phyloP scores from a whole-genome alignment of 2,888 invertebrate genomes.

The Cenopis cana region DNA sequence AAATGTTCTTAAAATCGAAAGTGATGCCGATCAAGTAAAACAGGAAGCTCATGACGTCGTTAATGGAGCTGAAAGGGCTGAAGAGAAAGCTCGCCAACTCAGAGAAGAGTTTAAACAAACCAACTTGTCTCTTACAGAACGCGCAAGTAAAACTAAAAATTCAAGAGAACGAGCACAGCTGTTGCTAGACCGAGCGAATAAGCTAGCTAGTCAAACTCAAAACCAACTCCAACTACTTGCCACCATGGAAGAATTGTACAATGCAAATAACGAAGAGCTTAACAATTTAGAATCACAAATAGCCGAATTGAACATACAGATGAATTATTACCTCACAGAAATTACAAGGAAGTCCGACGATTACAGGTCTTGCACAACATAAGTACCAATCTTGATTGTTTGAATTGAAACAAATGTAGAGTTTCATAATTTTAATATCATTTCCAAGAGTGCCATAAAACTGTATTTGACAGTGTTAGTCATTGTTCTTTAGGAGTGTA shows the following conservation, averaged over 20 bases:
- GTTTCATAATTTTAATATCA: constrained; percentile 48
- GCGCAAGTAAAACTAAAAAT: constrained; percentile 90
- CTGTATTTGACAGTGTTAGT: constrained; percentile 57
- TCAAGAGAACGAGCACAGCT: constrained; percentile 92
- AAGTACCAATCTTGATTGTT: constrained; percentile 47
- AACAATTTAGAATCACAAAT: constrained; percentile 86
- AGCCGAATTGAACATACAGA: constrained; percentile 85
- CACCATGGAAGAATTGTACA: constrained; percentile 89
- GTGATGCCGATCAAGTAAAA: constrained; percentile 92
- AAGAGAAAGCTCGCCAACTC: constrained; percentile 86
- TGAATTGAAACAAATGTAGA: constrained; percentile 17
- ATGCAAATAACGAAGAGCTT: constrained; percentile 86
- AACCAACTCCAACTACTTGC: constrained; percentile 89
- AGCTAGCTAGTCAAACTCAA: constrained; percentile 91
- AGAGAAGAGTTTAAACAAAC: constrained; percentile 90
- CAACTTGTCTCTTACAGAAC: constrained; percentile 88
- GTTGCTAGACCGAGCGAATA: constrained; percentile 91
- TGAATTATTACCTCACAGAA: constrained; percentile 87
- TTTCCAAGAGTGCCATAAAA: constrained; percentile 66
- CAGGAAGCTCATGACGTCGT: constrained; percentile 90
- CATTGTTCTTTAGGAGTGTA: constrained; percentile 59
- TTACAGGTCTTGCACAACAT: constrained; percentile 86
- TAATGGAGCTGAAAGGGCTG: constrained; percentile 89
- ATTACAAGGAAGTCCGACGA: constrained; percentile 86
- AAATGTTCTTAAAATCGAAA: constrained; percentile 92